Percentiles rank a stretch among this genome's conserved stretches.
Evolutionary conservation across 1,140 invertebrate genomes (phyloP).

Genomic region (Muscidifurax raptorellus): DNA sequence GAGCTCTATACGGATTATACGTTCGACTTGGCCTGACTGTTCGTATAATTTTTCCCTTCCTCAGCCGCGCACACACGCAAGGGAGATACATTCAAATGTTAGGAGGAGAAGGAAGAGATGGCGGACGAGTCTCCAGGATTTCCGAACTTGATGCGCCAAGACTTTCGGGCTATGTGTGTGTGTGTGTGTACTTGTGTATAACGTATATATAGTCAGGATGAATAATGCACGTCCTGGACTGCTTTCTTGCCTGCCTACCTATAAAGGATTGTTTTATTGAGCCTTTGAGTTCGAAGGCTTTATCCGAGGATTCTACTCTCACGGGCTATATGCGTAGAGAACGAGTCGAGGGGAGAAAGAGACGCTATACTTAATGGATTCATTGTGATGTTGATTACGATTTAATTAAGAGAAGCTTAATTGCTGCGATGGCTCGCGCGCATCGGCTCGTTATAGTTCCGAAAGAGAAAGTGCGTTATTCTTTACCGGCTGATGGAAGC

Average conservation of each 20-base stretch:
- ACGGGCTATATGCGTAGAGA: background rate
- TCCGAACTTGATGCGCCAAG: conserved; percentile 22
- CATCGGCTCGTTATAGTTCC: no score
- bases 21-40: conserved; percentile 30
- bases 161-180: conserved; percentile 23
- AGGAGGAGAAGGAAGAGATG: conserved; percentile 34
- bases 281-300: conserved; percentile 4
- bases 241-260: background rate
- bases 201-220: background rate
- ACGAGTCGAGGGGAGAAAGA: background rate
- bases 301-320: conserved; percentile 10
- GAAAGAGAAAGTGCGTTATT: no score
- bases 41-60: conserved; percentile 39
- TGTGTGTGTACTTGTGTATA: no score
- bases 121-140: conserved; percentile 18
- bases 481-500: no score
- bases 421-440: background rate
- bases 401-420: conserved; percentile 34
- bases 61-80: background rate
- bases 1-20: conserved; percentile 46
- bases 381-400: conserved; percentile 24
- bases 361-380: background rate
- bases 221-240: conserved; percentile 7
- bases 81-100: background rate
- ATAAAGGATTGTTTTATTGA: conserved; percentile 11